Base-by-base conservation (phyloP, 2,113 vertebrate genomes). In the Sinocyclocheilus rhinocerous region DNA sequence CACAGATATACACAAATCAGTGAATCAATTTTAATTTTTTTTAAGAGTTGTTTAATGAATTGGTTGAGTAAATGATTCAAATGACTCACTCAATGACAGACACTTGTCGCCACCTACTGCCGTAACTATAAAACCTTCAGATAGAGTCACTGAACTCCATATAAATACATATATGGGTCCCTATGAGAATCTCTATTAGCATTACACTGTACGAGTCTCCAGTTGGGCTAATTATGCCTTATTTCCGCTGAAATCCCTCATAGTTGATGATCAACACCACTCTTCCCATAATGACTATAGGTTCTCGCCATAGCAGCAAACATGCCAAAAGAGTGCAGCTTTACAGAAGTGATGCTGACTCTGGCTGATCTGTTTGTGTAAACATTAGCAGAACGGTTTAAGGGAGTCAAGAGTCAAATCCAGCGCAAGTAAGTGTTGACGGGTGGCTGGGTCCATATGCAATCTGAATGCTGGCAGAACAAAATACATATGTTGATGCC, bases 351-450 rank as follows among this genome's bases (percentile, higher is more conserved):
- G 79, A 80, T n/a, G 48, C 79, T 84, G 75, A 83, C 70, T 85
- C 59, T 10, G 29, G 55, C 79, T 87, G 85, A 90, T 87, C 84
- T 90, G 90, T 91, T 90, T 90, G 86, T 89, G 88, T 86, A 90
- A 92, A 91, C 87, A 89, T 85, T 88, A 87, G 88, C 89, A 87
- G 83, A 84, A 81, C 73, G 86, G 76, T 80, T 86, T 45, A 87
- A 59, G 84, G 42, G 77, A 81, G 26, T 10, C 45, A 52, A 52
- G 42, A 69, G 84, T 85, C 76, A 55, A 63, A 39, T 55, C 75
- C 76, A 69, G 63, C 5, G 29, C 63, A 79, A 69, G 61, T 52
- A 50, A 70, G 61, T 78, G 83, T 76, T 84, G 76, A 85, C 80
- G 42, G 45, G 84, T 78, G 75, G 15, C 42, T 78, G 36, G 76